Evolutionary conservation across 1,140 invertebrate species (phyloP), one percentile per base, ranked within the genome.

Genomic region (Spodoptera litura): DNA sequence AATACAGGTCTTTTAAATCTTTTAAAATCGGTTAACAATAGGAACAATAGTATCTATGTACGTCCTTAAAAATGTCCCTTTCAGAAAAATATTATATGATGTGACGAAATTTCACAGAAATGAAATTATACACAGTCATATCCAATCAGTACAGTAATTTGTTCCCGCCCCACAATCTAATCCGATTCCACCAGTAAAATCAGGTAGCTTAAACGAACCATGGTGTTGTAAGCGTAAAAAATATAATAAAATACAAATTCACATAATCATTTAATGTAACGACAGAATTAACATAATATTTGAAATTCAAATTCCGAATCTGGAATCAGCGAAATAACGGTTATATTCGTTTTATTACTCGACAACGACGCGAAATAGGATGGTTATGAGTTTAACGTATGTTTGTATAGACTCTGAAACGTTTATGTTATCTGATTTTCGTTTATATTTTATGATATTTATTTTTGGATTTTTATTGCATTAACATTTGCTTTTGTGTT

Each of bases 261-360:
- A 70, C 66, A 70, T 70, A 70, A 53, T 70, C 66, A 70, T 70
- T 70, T 70, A 70, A 52, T 25, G 49, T 70, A 70, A 70, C 66
- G 66, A 70, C 66, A 31, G 49, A 70, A 70, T 70, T 70, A 53
- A 70, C 66, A 70, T 70, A 53, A 53, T 25, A 70, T 70, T 70
- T 70, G 66, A 70, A 70, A 53, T 70, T 70, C 66, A 70, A 70
- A 70, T 70, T 70, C 13, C 66, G 66, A 70, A 70, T 70, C 66
- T 70, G 66, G 52, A 70, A 70, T 70, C 66, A 52, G 66, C 49
- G 66, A 31, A 70, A 70, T 70, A 70, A 70, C 66, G 49, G 66
- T 70, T 70, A 70, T 15, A 66, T 49, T 66, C 62, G 49, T 66
- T 66, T 38, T 49, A 49, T 66, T 66, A 66, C 62, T 49, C 62